Percentiles rank a stretch among this genome's conserved stretches.
Conservation (phyloP, 2,113 vertebrate genomes). For the Xiphophorus maculatus region DNA sequence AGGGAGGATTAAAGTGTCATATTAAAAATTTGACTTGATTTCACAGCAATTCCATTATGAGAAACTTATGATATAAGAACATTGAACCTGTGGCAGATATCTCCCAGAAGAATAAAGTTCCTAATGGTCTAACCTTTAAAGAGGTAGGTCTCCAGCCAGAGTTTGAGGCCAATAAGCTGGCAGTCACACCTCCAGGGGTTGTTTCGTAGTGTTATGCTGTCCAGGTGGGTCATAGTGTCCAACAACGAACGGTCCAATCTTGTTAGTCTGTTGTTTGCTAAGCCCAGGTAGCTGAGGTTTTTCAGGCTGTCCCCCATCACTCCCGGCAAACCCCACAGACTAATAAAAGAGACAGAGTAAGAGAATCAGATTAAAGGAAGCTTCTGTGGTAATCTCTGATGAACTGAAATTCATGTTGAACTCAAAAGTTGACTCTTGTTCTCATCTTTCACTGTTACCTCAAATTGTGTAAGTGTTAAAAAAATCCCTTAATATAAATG, state of each 20-base stretch:
- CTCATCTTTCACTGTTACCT: no score
- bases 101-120: not conserved
- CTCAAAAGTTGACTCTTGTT: no score
- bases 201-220: constrained; percentile 84
- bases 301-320: constrained; percentile 84
- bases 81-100: not conserved
- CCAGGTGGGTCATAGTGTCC: constrained; percentile 86
- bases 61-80: constrained; percentile 7
- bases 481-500: not conserved
- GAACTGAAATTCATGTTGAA: no score
- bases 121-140: constrained; percentile 86
- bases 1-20: not conserved
- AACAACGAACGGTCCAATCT: constrained; percentile 86
- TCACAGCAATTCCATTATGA: not conserved
- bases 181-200: constrained; percentile 97
- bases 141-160: constrained; percentile 95
- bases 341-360: constrained; percentile 26
- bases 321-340: constrained; percentile 83
- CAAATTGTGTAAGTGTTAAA: no score
- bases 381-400: no score
- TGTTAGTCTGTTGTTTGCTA: constrained; percentile 88
- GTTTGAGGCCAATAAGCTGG: constrained; percentile 90
- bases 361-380: not conserved
- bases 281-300: constrained; percentile 87
- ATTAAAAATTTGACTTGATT: constrained; percentile 8